Evolutionary conservation across 2,888 invertebrate species (phyloP), one percentile per base, ranked within the genome.

Genomic region (Timema cristinae): DNA sequence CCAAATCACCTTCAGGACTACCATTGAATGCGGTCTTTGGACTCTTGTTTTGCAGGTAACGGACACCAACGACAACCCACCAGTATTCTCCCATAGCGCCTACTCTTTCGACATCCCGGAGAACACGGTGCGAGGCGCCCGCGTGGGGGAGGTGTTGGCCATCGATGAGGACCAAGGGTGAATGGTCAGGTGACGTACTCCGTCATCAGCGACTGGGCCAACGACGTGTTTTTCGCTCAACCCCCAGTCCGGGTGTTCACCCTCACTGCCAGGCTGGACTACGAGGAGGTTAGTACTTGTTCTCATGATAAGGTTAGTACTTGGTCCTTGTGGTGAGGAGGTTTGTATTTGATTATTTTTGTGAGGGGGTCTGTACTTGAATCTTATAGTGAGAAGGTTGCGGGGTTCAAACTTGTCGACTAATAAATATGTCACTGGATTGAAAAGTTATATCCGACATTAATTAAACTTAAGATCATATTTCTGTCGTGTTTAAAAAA

Each of bases 61-160:
- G 47, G 97, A 97, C 81, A 93, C 94, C 71, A 98, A 98, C 83
- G 98, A 98, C 86, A 97, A 97, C 82, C 92, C 94, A 15, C 97
- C 98, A 13, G 87, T 90, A 75, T 97, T 97, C 84, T 88, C 91
- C 77, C 92, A 93, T 80, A 88, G 87, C 76, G 93, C 93, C 5
- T 97, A 97, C 83, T 94, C 94, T 67, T 94, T 96, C 83, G 94
- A 94, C 83, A 91, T 97, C 72, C 88, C 92, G 2, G 97, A 97
- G 83, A 94, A 95, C 81, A 92, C 95, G 52, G 87, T 88, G 15
- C 86, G 95, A 69, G 96, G 96, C 73, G 90, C 91, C 72, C 87
- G 91, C 75, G 91, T 97, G 69, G 96, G 96, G n/a, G 89, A 91
- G 71, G 90, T 98, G 76, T 85, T 89, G 70, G 97, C 97, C 15